Base-by-base conservation (phyloP, 2,888 invertebrate genomes). In the Nephrotoma guestfalica region DNA sequence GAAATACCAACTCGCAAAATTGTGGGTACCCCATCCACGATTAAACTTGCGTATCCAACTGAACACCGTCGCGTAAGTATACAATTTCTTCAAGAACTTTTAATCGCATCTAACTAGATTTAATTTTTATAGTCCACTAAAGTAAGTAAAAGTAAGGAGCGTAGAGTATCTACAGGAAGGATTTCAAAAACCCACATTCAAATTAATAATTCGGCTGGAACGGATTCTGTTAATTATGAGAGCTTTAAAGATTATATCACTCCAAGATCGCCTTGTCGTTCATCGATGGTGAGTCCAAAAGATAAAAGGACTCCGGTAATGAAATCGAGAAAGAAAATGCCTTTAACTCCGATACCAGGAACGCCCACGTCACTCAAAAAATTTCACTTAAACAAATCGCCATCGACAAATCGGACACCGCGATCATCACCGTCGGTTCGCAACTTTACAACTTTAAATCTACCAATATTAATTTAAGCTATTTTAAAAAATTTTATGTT, bases 211-310 rank as follows among this genome's bases (percentile, higher is more conserved):
- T 71, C 43, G 84, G 84, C 43, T 15, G 18, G 18, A 2, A 43
- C 85, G 11, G 85, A 85, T 85, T 85, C 85, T 15, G 85, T 85
- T n/a, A n/a, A 42, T 43, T 85, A 85, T 15, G 85, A 85, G 42
- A 43, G 85, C 30, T 85, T 85, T 42, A 43, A 85, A 85, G 85
- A 85, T 42, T 85, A 43, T 18, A 42, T 85, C 15, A 43, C 43
- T 1, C 42, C 85, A 11, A 42, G 85, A 7, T 43, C 85, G 18
- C 85, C 85, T 5, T 85, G 43, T 85, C 85, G 85, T n/a, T 85
- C 85, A 43, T 43, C 71, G 2, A 71, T 71, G 71, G 30, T 30
- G 18, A 71, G 71, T n/a, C 71, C 71, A 71, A 71, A 71, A 30
- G 71, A 71, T 9, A 71, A 30, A 30, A 18, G 3, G 30, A 30